phyloP scores from a whole-genome alignment of 2,797 vertebrate genomes.

The Sebastolobus alascanus region DNA sequence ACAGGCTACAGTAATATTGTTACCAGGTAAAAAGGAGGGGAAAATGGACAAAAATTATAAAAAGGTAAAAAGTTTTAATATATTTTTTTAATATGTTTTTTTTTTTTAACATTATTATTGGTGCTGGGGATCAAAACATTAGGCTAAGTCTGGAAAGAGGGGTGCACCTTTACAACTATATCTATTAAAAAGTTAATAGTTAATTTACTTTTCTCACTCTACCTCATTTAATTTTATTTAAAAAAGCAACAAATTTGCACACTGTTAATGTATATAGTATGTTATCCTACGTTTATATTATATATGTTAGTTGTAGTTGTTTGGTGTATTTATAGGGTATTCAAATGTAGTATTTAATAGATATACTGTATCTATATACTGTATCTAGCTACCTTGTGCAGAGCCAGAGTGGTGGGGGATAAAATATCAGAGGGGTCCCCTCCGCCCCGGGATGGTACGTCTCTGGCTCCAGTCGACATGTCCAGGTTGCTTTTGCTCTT shows the following conservation, averaged over 20 bases:
- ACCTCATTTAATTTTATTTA: too few species aligned
- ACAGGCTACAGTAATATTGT: neutral
- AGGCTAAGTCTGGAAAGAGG: neutral
- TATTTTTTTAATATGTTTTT: too few species aligned
- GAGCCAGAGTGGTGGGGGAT: slow-evolving; percentile 86
- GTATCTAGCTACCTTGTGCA: slow-evolving; percentile 89
- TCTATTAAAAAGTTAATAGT: neutral
- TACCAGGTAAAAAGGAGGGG: neutral
- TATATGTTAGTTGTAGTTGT: too few species aligned
- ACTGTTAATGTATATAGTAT: too few species aligned
- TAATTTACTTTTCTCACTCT: too few species aligned
- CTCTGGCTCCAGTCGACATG: slow-evolving; percentile 41
- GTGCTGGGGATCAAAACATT: neutral
- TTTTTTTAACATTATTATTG: neutral
- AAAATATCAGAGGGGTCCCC: slow-evolving; percentile 76
- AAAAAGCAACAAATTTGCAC: too few species aligned
- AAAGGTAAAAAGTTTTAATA: too few species aligned
- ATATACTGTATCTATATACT: too few species aligned
- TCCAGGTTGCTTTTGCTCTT: slow-evolving; percentile 59
- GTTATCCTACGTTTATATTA: too few species aligned
- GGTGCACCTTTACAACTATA: neutral
- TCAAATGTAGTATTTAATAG: too few species aligned
- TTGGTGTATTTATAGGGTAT: too few species aligned
- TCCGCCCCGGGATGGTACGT: slow-evolving; percentile 39
- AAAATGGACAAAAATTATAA: neutral